These are phyloP conservation scores for Drosophila borborema DNA, from an alignment of 2,888 invertebrate species.

Conservation along the genomic window DNA sequence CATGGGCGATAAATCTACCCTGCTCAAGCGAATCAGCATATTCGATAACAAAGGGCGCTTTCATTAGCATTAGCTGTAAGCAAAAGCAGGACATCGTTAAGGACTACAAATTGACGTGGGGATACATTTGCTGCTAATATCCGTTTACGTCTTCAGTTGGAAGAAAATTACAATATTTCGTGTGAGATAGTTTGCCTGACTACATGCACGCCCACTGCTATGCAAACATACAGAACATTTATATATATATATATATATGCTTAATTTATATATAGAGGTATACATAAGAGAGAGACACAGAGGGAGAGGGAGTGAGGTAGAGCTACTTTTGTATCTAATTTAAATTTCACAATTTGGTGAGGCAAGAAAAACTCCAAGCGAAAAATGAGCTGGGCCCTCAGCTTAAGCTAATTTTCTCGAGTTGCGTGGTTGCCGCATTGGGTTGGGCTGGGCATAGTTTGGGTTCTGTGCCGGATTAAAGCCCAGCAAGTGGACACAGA, in stretches of 20 bases:
- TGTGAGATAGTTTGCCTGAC: slow-evolving; percentile 60
- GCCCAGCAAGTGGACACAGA: slow-evolving; percentile 74
- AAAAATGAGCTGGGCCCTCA: slow-evolving; percentile 65
- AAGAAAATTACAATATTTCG: slow-evolving; percentile 77
- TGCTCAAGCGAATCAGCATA: slow-evolving; percentile 43
- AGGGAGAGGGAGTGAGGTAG: not conserved
- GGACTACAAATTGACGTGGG: slow-evolving; percentile 25
- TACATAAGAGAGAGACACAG: not conserved
- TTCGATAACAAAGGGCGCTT: slow-evolving; percentile 38
- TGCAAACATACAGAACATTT: not conserved
- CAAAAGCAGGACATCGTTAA: slow-evolving; percentile 16
- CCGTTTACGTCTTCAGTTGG: slow-evolving; percentile 75
- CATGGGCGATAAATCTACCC: slow-evolving; percentile 30
- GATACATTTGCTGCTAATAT: slow-evolving; percentile 74
- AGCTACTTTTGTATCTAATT: slow-evolving; percentile 72
- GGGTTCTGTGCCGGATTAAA: slow-evolving; percentile 63
- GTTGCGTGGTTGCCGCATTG: slow-evolving; percentile 26
- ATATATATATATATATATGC: not conserved
- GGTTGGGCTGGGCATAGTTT: slow-evolving; percentile 26
- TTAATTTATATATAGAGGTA: slow-evolving; percentile 17
- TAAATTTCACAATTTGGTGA: slow-evolving; percentile 71
- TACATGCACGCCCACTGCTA: slow-evolving; percentile 15
- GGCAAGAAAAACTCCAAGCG: slow-evolving; percentile 62
- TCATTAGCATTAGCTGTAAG: slow-evolving; percentile 7
- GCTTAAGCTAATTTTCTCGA: slow-evolving; percentile 73